Evolutionary conservation across 2,113 vertebrate genomes (phyloP), one percentile per base, ranked within the genome.

Genomic region (Archocentrus centrarchus): DNA sequence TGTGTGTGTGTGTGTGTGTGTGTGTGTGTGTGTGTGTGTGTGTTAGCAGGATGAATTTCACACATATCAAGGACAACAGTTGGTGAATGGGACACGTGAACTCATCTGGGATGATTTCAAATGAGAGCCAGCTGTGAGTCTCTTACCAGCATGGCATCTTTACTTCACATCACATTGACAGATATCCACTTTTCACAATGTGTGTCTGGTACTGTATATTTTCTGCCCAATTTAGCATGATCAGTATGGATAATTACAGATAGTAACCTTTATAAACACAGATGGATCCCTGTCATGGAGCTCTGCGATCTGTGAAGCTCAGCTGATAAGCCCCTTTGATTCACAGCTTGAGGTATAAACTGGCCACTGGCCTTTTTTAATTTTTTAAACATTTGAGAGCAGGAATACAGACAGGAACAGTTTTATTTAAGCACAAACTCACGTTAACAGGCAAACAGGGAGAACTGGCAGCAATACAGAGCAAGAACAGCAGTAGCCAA

Each of bases 161-260:
- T 83, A 80, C 88, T 86, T 82, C 35, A 63, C 80, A 79, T 85
- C 87, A 85, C 70, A 86, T 53, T 73, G 82, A 85, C 82, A 62
- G 73, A 82, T 62, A 60, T 77, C 79, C 81, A 83, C 73, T 86
- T 44, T 79, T 88, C 59, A 81, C 75, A 81, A 63, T 79, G 81
- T n/a, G 44, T 81, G 82, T 53, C 84, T 80, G 88, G 6, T 66
- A 15, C 59, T 76, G 32, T 88, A 22, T 82, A 80, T 86, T 87
- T 90, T 80, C 89, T 82, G 85, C 79, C 84, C 78, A 87, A 93
- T 93, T 93, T 89, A 89, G 53, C 79, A 24, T 76, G 86, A 94
- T 87, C 66, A 86, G 66, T 75, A 27, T n/a, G 66, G 73, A 62
- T 87, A 75, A 87, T 87, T 90, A 85, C 62, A 55, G 58, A 39